A percentile compares a stretch with the other conserved stretches of the same genome.
These are phyloP conservation scores for Dendrocincla tyrannina DNA, from an alignment of 2,797 vertebrate species.

Conservation along the genomic window DNA sequence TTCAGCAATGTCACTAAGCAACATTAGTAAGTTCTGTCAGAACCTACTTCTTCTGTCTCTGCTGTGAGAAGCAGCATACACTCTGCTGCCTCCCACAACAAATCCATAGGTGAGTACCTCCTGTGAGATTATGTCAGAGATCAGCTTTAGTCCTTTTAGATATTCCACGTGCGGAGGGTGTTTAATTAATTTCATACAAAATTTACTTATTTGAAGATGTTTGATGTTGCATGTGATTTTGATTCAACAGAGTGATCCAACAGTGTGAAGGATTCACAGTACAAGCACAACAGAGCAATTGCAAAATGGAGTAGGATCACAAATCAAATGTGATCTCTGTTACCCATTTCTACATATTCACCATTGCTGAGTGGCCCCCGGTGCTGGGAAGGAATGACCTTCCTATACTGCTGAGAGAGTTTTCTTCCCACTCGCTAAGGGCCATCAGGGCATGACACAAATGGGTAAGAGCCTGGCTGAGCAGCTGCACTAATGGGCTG, in stretches of 20 bases:
- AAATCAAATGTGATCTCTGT: neutral
- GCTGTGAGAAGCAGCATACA: neutral
- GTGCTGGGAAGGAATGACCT: accelerated
- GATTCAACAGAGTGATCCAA: neutral
- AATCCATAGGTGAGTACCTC: neutral
- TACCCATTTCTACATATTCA: neutral
- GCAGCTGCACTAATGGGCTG: neutral
- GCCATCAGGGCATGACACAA: neutral
- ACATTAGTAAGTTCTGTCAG: neutral
- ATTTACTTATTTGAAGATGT: neutral
- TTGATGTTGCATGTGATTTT: neutral
- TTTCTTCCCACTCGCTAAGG: neutral
- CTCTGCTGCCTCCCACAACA: neutral
- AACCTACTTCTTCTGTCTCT: neutral
- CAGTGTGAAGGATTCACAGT: neutral
- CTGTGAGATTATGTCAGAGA: neutral
- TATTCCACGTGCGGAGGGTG: neutral
- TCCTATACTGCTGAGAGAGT: neutral
- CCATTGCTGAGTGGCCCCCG: accelerated
- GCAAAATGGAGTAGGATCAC: neutral
- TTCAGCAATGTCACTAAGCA: neutral
- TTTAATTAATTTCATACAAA: neutral
- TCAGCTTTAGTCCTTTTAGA: neutral
- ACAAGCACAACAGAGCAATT: neutral
- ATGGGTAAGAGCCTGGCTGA: neutral